Evolutionary conservation across 1,140 invertebrate genomes (phyloP).

Genomic region (Plutomurus gul): DNA sequence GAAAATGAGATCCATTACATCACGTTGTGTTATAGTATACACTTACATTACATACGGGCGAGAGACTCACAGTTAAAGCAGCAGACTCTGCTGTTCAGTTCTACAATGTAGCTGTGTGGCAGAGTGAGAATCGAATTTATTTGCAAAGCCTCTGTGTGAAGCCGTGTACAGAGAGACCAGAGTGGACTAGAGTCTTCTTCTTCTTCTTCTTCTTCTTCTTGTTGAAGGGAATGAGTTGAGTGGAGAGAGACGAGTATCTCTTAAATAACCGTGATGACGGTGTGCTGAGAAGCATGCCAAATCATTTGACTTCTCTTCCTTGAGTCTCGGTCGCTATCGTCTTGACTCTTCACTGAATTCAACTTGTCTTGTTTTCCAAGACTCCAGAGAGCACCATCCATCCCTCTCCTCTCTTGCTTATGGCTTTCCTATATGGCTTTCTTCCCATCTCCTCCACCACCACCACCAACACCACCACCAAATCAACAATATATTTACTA

Average conservation of each 20-base stretch:
- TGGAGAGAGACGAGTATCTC: background rate
- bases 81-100: too few species aligned
- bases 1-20: too few species aligned
- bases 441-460: background rate
- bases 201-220: too few species aligned
- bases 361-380: too few species aligned
- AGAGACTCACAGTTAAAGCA: too few species aligned
- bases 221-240: background rate
- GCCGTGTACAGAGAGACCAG: background rate
- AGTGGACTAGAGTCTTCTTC: background rate
- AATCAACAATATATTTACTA: too few species aligned
- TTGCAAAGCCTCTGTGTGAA: conserved; percentile 17
- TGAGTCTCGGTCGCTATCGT: too few species aligned
- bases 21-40: too few species aligned
- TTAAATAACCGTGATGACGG: conserved; percentile 24
- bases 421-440: background rate
- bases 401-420: background rate
- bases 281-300: conserved; percentile 19
- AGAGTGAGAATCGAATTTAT: conserved; percentile 24
- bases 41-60: too few species aligned
- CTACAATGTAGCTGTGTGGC: too few species aligned
- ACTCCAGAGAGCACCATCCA: too few species aligned
- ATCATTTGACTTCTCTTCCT: conserved; percentile 18
- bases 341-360: too few species aligned
- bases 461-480: background rate